phyloP scores from a whole-genome alignment of 2,888 invertebrate genomes.

The Agonum fuliginosum region DNA sequence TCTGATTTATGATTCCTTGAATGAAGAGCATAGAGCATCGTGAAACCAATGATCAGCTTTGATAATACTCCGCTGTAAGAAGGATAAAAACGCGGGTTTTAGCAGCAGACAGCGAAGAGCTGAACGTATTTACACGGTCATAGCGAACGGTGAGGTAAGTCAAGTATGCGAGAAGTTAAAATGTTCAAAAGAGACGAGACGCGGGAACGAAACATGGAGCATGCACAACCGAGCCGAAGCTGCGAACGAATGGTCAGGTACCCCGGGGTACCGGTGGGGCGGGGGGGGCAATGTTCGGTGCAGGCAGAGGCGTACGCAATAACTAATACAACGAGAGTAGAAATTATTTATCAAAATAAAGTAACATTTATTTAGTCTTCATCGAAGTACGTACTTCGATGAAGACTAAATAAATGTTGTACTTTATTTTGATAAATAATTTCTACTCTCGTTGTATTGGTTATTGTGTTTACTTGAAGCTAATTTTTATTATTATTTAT shows the following conservation, averaged over 20 bases:
- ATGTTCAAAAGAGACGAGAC: neutral
- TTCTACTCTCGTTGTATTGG: neutral
- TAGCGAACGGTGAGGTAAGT: no score
- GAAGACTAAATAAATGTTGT: no score
- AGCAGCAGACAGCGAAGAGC: no score
- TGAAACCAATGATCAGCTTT: no score
- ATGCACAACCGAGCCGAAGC: conserved; percentile 7
- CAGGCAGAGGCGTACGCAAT: neutral
- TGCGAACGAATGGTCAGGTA: conserved; percentile 38
- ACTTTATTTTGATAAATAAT: neutral
- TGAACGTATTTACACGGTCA: no score
- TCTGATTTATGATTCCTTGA: no score
- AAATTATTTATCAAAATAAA: neutral
- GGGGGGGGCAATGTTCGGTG: neutral
- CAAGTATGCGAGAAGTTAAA: conserved; percentile 3
- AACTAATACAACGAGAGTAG: neutral
- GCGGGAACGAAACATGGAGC: neutral
- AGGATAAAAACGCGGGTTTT: no score
- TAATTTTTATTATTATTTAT: no score
- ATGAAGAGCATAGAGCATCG: no score
- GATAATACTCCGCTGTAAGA: no score
- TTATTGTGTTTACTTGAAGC: neutral
- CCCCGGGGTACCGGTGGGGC: neutral
- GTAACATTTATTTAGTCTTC: no score
- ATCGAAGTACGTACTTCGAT: no score